These are phyloP conservation scores for Nematolebias whitei DNA, from an alignment of 2,113 vertebrate species.

Conservation along the genomic window DNA sequence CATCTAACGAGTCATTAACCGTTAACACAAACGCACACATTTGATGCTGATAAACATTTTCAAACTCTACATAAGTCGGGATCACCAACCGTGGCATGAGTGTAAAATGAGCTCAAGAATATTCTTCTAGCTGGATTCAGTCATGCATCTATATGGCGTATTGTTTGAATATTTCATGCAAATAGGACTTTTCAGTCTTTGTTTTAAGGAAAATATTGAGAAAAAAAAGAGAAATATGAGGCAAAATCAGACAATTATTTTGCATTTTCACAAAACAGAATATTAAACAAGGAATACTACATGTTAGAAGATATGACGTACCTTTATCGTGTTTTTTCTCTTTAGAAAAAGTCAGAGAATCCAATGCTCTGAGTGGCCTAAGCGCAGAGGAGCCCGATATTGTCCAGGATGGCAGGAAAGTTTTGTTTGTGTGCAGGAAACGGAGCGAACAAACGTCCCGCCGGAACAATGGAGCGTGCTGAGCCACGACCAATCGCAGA, in stretches of 20 bases:
- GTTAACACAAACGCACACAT: background rate
- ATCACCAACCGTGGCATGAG: background rate
- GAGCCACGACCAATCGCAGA: constrained; percentile 74
- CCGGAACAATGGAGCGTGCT: constrained; percentile 68
- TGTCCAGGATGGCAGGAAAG: constrained; percentile 68
- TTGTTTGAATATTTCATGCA: constrained; percentile 21
- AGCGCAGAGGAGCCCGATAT: constrained; percentile 68
- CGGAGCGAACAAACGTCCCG: constrained; percentile 58
- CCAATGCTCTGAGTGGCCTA: constrained; percentile 61
- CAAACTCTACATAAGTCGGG: constrained; percentile 9
- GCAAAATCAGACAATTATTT: no score
- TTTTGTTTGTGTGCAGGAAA: constrained; percentile 75
- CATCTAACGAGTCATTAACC: constrained; percentile 26
- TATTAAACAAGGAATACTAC: background rate
- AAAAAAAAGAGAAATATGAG: background rate
- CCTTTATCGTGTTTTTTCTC: constrained; percentile 64
- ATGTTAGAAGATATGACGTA: constrained; percentile 44
- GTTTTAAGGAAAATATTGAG: constrained; percentile 1
- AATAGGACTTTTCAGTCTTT: background rate
- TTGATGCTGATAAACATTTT: background rate
- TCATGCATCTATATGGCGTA: background rate
- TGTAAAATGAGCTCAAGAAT: background rate
- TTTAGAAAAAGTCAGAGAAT: constrained; percentile 57
- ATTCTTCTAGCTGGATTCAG: background rate
- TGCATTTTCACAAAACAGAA: background rate